Base-by-base conservation (phyloP, 2,113 vertebrate species). In the Rostratula benghalensis region DNA sequence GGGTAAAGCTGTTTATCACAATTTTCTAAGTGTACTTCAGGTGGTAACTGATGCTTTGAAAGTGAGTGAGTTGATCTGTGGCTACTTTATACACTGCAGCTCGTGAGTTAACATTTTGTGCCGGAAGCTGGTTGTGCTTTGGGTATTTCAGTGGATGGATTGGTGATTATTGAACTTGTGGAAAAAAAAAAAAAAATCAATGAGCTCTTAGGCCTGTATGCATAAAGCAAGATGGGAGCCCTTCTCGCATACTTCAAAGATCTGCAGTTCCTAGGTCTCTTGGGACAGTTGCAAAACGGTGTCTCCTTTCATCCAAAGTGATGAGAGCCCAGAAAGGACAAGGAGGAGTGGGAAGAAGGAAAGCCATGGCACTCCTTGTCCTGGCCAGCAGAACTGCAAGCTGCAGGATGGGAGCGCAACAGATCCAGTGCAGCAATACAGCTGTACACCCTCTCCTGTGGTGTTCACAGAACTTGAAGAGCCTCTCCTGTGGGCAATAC, bases 101-200 rank as follows among this genome's bases (percentile, higher is more conserved):
- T 77, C 50, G 35, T 9, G 33, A 86, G 79, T 48, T 86, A 70
- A 63, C 31, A 10, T 86, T 78, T 73, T 39, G 70, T 30, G 16
- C 10, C 3, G 1, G 20, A 63, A 81, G 59, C 15, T 46, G 7
- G 11, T 89, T 83, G 46, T 51, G n/a, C 56, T 83, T 39, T 4
- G 1, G 64, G 45, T 31, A 90, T 70, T 71, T 65, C 78, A 93
- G 74, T 24, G 35, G 60, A 89, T 71, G 60, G 56, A 90, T 87
- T 83, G 90, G 89, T 37, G 39, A 89, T 70, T 81, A 89, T 1
- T 71, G 89, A 94, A 70, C 37, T 30, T 75, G 51, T 6, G 33
- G 79, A 92, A 92, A 83, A 64, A 86, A 94, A 94, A 94, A 93
- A 93, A 87, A 64, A 89, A 95, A 94, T 91, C 91, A 87, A 82